These are phyloP conservation scores for Megalonaias nervosa DNA, from an alignment of 1,140 invertebrate genomes.

Conservation along the genomic window DNA sequence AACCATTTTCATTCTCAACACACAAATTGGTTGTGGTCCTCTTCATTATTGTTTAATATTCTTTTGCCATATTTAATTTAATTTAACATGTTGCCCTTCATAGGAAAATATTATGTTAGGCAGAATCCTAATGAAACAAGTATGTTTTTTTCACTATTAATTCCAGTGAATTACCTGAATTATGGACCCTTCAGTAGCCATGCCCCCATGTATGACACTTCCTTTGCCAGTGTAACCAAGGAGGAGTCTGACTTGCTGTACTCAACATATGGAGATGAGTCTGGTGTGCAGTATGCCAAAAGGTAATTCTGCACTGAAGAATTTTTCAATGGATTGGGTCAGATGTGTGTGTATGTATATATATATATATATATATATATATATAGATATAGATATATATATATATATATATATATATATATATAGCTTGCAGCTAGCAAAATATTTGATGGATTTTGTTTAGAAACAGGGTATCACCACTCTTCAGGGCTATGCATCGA, in stretches of 20 bases:
- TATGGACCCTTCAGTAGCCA: constrained; percentile 97
- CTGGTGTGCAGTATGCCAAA: constrained; percentile 86
- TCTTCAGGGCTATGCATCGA: too few species aligned
- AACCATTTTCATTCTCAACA: too few species aligned
- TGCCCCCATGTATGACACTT: constrained; percentile 95
- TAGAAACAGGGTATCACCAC: not conserved
- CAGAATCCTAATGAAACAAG: too few species aligned
- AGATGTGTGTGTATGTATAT: not conserved
- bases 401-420: not conserved
- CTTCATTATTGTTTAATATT: too few species aligned
- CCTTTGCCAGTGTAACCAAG: constrained; percentile 93
- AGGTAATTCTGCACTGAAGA: constrained; percentile 49
- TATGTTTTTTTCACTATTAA: not conserved
- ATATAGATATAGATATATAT: too few species aligned
- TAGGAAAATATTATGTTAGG: too few species aligned
- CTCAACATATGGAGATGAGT: constrained; percentile 92
- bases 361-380: not conserved
- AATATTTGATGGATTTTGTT: not conserved
- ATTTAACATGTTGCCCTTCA: too few species aligned
- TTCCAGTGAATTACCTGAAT: constrained; percentile 87
- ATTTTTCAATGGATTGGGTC: not conserved
- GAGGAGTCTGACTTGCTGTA: constrained; percentile 94
- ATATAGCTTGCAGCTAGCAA: not conserved
- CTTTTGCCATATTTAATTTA: too few species aligned
- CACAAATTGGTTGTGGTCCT: too few species aligned